Evolutionary conservation across 2,113 vertebrate genomes (phyloP), one percentile per base, ranked within the genome.

Genomic region (Melanocharis versteri): DNA sequence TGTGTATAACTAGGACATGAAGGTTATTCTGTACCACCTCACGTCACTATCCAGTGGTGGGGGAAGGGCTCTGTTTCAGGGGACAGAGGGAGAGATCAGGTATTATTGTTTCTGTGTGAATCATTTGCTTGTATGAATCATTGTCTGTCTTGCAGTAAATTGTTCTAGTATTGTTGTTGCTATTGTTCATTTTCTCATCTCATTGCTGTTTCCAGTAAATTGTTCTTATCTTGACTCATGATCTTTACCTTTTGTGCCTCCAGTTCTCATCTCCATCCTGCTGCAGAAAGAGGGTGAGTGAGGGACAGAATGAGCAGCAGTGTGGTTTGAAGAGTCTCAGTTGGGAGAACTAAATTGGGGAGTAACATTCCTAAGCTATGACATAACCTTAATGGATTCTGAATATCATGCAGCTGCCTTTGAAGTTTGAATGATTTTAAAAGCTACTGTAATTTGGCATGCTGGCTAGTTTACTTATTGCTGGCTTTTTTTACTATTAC

Each of bases 211-310:
- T 78, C 23, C 28, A 13, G 45, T 28, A n/a, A 73, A 21, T n/a
- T 62, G 5, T 61, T 53, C 27, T 15, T 51, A 6, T 27, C 12
- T 70, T 45, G 40, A 30, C 19, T 53, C 13, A 10, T 0, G 0
- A 28, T 19, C 33, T 61, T 24, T 28, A n/a, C 23, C 2, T 54
- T 61, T 54, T 54, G 4, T 26, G 10, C n/a, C 24, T 40, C 40
- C 24, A 47, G 4, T n/a, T 39, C 15, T 54, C 2, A 0, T 35
- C 11, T 40, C 30, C 3, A 9, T 58, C 51, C 42, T 0, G 0
- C 31, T 3, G 1, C 39, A 23, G 22, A 58, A 24, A 53, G 22
- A 33, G 19, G 12, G 28, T 2, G 2, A 53, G 4, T 24, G 8
- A 19, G 10, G 10, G 8, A 33, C 65, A 62, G 30, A 71, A 35